Percentiles rank a stretch among this genome's conserved stretches.
phyloP scores from a whole-genome alignment of 2,797 vertebrate genomes.

The Parauchenoglanis ngamensis region DNA sequence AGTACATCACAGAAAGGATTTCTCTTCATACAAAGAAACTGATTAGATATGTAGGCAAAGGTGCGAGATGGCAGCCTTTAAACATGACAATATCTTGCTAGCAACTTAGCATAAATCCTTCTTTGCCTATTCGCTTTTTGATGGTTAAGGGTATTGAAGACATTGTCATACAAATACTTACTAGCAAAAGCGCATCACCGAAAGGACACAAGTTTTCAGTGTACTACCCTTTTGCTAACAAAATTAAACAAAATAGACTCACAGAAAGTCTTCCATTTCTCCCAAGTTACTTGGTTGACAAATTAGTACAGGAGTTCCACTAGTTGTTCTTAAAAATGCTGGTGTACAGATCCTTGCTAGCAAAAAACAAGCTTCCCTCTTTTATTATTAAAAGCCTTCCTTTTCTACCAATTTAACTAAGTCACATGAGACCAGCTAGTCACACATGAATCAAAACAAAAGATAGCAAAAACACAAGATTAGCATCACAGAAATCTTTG shows the following conservation, averaged over 20 bases:
- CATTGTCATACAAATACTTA: neutral
- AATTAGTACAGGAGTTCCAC: neutral
- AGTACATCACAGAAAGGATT: neutral
- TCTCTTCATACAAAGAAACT: neutral
- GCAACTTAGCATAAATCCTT: conserved; percentile 4
- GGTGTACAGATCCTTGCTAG: neutral
- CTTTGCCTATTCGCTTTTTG: neutral
- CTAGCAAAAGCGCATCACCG: neutral
- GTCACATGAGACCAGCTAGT: neutral
- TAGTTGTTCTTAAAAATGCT: neutral
- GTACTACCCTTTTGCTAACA: neutral
- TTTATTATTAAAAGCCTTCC: neutral
- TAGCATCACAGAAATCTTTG: neutral
- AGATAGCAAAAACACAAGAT: conserved; percentile 1
- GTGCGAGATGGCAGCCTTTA: neutral
- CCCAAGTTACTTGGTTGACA: neutral
- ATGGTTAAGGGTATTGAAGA: neutral
- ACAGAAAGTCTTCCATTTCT: neutral
- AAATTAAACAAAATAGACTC: neutral
- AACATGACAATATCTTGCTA: neutral
- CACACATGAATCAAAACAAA: neutral
- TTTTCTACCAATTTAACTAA: neutral
- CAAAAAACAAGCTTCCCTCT: neutral
- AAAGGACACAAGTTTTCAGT: neutral
- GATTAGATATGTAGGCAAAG: neutral